A percentile compares a stretch with the other conserved stretches of the same genome.
Conservation (phyloP, 1,140 invertebrate genomes). For the Telenomus remus region DNA sequence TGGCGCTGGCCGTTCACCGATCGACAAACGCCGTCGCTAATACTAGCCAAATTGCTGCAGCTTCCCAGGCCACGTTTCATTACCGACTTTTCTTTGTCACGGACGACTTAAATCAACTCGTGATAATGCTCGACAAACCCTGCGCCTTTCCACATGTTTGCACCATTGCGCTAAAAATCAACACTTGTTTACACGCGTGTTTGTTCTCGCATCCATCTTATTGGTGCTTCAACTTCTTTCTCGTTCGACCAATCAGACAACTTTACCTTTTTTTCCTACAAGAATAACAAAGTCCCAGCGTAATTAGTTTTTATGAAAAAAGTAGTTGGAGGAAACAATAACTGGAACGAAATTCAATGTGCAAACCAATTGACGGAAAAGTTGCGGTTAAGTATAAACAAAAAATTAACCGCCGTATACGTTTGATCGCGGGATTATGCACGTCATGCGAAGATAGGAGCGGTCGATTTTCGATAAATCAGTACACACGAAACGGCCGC, state of each 20-base stretch:
- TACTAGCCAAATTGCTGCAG: conserved; percentile 57
- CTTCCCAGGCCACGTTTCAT: conserved; percentile 51
- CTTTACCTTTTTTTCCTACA: background rate
- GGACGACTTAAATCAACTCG: conserved; percentile 44
- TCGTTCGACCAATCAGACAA: background rate
- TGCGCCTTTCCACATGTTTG: conserved; percentile 33
- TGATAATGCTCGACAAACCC: conserved; percentile 48
- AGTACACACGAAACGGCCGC: conserved; percentile 49
- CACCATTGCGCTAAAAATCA: conserved; percentile 38
- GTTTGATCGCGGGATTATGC: conserved; percentile 34
- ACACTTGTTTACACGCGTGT: conserved; percentile 46
- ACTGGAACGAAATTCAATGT: too few relatives aligned
- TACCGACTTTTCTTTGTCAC: conserved; percentile 48
- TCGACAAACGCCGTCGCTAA: conserved; percentile 53
- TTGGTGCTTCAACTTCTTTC: conserved; percentile 16
- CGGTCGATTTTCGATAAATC: conserved; percentile 58
- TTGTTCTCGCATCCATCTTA: conserved; percentile 26
- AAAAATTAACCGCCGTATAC: conserved; percentile 30
- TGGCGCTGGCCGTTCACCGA: conserved; percentile 60
- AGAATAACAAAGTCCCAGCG: background rate
- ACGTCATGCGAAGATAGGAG: conserved; percentile 20
- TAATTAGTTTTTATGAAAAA: too few relatives aligned
- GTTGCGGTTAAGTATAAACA: conserved; percentile 18
- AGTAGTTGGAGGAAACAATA: too few relatives aligned
- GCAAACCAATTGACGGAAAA: too few relatives aligned